Percentiles rank a stretch among this genome's conserved stretches.
Evolutionary conservation across 37 sponge, comb jelly and placozoan species (phyloP).

Genomic region (Oopsacas minuta): DNA sequence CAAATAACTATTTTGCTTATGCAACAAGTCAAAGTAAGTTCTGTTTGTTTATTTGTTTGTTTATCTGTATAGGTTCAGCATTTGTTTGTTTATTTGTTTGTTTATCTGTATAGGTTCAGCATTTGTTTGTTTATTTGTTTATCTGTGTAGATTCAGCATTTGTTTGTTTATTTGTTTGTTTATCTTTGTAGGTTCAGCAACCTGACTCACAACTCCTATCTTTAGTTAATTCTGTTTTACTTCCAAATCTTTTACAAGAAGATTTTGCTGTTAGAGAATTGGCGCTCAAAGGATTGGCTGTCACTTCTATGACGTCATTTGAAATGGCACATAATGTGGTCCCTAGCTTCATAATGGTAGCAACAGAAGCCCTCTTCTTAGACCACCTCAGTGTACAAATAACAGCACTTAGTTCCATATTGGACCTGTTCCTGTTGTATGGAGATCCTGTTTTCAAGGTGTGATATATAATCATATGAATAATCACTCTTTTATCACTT

Average conservation of each 20-base stretch:
- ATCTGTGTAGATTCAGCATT: not conserved
- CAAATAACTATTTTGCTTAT: not conserved
- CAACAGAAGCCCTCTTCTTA: not conserved
- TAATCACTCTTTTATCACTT: no score
- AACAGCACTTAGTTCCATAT: not conserved
- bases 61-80: not conserved
- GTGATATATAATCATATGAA: no score
- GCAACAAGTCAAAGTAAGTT: not conserved
- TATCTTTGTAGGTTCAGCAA: not conserved
- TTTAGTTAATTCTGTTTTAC: not conserved
- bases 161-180: no score
- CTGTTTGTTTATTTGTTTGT: not conserved
- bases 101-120: not conserved
- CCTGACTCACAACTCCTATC: not conserved
- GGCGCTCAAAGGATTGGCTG: not conserved
- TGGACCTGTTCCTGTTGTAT: not conserved
- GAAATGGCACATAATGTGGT: constrained; percentile 2
- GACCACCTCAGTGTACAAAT: not conserved
- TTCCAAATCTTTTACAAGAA: not conserved
- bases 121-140: not conserved
- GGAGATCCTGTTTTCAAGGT: not conserved
- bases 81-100: no score
- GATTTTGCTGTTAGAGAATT: not conserved
- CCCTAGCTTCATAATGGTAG: not conserved
- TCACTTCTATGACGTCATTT: not conserved